phyloP scores from a whole-genome alignment of 2,113 vertebrate genomes.

The Oplegnathus fasciatus region DNA sequence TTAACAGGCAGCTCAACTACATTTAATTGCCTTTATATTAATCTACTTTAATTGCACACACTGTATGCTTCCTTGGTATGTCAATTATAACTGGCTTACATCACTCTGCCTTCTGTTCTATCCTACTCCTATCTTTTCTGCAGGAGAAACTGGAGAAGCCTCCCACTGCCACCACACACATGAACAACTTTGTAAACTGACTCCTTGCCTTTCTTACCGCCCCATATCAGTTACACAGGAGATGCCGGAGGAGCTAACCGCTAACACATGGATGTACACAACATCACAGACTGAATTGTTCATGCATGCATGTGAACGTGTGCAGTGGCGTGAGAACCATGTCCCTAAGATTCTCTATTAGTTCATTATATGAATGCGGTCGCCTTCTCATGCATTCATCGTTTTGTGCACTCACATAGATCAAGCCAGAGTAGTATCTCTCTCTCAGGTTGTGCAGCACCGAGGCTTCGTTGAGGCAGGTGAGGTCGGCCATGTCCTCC shows the following conservation, averaged over 20 bases:
- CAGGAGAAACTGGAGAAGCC: constrained; percentile 60
- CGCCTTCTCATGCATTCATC: not conserved
- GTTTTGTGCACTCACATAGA: constrained; percentile 82
- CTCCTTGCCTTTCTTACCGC: constrained; percentile 37
- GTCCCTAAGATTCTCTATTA: not conserved
- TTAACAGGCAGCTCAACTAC: constrained; percentile 6
- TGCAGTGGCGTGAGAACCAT: not conserved
- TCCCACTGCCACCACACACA: constrained; percentile 14
- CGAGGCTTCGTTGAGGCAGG: constrained; percentile 88
- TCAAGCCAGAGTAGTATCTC: constrained; percentile 88
- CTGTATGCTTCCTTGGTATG: not conserved
- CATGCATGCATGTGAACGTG: not conserved
- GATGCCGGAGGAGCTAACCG: constrained; percentile 19
- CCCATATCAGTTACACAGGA: constrained; percentile 66
- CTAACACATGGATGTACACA: constrained; percentile 22
- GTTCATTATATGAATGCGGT: not conserved
- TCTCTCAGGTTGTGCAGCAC: constrained; percentile 88
- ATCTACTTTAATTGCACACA: constrained; percentile 15
- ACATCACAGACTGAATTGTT: constrained; percentile 1
- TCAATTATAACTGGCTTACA: not conserved
- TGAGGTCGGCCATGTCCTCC: constrained; percentile 90
- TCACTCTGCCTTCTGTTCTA: not conserved
- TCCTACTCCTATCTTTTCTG: constrained; percentile 27
- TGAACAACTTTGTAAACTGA: constrained; percentile 63
- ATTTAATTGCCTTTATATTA: constrained; percentile 10